Conservation (phyloP, 2,888 invertebrate species). For the Mongoloraphidia duomilia region DNA sequence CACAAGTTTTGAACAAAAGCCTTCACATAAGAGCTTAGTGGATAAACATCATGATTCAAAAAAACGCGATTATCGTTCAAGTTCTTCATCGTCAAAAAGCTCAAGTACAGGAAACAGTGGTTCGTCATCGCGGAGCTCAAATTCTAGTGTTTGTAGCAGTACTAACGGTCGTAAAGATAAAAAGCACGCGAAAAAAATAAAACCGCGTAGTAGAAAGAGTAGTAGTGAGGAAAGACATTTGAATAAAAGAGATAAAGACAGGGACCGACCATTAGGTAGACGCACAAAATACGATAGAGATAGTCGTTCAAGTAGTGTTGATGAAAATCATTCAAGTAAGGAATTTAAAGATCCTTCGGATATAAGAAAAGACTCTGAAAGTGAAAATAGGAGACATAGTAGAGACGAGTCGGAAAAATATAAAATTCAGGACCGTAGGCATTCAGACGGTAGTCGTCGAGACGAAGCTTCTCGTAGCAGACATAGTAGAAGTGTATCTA, state of each 20-base stretch:
- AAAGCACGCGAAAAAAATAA: conserved; percentile 9
- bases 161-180: conserved; percentile 10
- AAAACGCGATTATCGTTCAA: neutral
- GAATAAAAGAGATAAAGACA: conserved; percentile 12
- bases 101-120: conserved; percentile 2
- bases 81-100: conserved; percentile 2
- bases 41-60: too few relatives aligned
- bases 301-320: conserved; percentile 5
- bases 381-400: neutral
- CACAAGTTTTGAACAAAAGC: too few relatives aligned
- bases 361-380: neutral
- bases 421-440: too few relatives aligned
- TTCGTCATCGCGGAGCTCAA: conserved; percentile 7
- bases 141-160: conserved; percentile 10
- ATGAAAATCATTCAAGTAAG: neutral
- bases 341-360: conserved; percentile 1
- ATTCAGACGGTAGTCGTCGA: conserved; percentile 10
- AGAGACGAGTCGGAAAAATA: neutral
- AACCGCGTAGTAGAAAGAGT: conserved; percentile 7
- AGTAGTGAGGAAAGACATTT: conserved; percentile 21
- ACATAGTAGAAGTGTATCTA: conserved; percentile 12
- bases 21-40: too few relatives aligned
- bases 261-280: conserved; percentile 2
- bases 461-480: conserved; percentile 13
- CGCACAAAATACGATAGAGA: neutral